Percentiles rank a stretch among this genome's conserved stretches.
phyloP scores from a whole-genome alignment of 23 tunicate genomes.

The Halocynthia roretzi region DNA sequence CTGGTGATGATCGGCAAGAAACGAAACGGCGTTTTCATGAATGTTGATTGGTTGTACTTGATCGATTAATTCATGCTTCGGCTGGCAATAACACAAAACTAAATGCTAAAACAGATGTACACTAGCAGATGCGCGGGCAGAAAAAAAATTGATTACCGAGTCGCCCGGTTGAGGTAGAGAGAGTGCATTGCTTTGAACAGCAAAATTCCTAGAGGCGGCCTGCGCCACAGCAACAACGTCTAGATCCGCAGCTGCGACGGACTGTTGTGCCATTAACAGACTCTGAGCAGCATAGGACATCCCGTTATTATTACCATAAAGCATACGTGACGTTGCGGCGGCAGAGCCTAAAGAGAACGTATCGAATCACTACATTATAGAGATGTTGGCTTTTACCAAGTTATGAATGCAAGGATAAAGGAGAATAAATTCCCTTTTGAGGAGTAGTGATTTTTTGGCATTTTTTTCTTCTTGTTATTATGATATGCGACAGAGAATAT shows the following conservation, averaged over 20 bases:
- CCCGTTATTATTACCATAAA: not conserved
- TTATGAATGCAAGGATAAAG: too few relatives aligned
- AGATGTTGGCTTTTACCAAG: too few relatives aligned
- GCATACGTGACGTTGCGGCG: not conserved
- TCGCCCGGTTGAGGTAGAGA: not conserved
- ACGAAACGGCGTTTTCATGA: not conserved
- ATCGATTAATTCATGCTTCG: not conserved
- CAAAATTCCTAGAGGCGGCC: slow-evolving; percentile 7
- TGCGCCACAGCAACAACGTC: slow-evolving; percentile 4
- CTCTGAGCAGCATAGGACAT: slow-evolving; percentile 6
- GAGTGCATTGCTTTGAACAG: not conserved
- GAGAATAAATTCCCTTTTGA: too few relatives aligned
- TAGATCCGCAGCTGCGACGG: not conserved
- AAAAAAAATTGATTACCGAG: slow-evolving; percentile 1
- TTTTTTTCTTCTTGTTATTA: too few relatives aligned
- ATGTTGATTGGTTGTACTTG: too few relatives aligned
- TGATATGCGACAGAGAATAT: too few relatives aligned
- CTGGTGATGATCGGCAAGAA: slow-evolving; percentile 31
- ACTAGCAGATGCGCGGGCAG: not conserved
- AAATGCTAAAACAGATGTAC: too few relatives aligned
- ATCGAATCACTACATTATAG: too few relatives aligned
- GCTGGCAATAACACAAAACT: not conserved
- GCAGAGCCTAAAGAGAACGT: not conserved
- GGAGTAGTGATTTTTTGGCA: too few relatives aligned
- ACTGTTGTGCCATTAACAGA: slow-evolving; percentile 6